phyloP scores from a whole-genome alignment of 2,888 invertebrate genomes.

The Ommatoiulus sabulosus region DNA sequence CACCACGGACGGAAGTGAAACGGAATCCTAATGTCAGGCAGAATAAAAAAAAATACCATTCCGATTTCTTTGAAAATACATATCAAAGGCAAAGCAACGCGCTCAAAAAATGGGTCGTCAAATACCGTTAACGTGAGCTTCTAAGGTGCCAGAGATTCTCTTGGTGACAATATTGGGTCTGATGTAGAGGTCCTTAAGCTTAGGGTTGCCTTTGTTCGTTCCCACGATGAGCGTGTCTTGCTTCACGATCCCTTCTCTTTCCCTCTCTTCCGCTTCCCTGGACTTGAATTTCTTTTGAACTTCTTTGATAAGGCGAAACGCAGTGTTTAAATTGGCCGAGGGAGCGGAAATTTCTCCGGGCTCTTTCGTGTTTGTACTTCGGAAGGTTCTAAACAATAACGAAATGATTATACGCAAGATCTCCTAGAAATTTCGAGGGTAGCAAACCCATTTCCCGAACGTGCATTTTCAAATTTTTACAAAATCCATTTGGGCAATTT shows the following conservation, averaged over 20 bases:
- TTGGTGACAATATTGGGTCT: conserved; percentile 99
- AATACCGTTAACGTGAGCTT: conserved; percentile 94
- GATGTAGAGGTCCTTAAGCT: conserved; percentile 96
- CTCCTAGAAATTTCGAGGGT: too few relatives aligned
- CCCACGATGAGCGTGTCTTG: conserved; percentile 95
- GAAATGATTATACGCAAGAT: not conserved
- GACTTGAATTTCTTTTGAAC: conserved; percentile 99
- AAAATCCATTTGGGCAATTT: too few relatives aligned
- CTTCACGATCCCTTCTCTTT: conserved; percentile 97
- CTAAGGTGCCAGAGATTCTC: conserved; percentile 84
- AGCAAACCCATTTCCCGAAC: too few relatives aligned
- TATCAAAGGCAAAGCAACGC: too few relatives aligned
- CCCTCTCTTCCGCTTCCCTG: conserved; percentile 97
- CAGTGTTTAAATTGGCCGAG: conserved; percentile 94
- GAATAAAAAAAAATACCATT: not conserved
- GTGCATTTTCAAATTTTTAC: too few relatives aligned
- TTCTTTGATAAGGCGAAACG: conserved; percentile 98
- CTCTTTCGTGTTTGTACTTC: conserved; percentile 97
- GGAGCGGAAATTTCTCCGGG: conserved; percentile 95
- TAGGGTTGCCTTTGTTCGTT: conserved; percentile 96
- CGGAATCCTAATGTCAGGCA: conserved; percentile 70
- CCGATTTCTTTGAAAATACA: not conserved
- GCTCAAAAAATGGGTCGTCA: not conserved
- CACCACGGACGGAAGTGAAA: conserved; percentile 98
- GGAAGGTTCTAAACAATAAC: conserved; percentile 77